These are phyloP conservation scores for Ctenomys sociabilis DNA, from an alignment of 2,113 vertebrate species.

Conservation along the genomic window DNA sequence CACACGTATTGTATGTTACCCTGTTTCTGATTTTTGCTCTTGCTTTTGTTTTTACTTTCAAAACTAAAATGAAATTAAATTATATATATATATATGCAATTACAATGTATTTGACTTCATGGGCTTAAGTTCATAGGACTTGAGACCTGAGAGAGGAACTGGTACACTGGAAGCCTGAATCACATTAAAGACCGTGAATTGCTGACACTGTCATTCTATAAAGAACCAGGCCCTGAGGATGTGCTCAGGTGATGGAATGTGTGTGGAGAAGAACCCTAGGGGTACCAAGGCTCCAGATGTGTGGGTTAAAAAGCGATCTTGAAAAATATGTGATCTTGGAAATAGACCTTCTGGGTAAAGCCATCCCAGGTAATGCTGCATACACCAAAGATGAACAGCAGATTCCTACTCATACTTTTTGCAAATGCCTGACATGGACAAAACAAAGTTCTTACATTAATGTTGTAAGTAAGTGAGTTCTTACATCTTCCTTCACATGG, in stretches of 20 bases:
- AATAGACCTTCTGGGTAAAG: background rate
- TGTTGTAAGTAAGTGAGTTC: background rate
- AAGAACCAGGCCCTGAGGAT: background rate
- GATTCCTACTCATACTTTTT: background rate
- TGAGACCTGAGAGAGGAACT: conserved; percentile 11
- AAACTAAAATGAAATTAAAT: too few species aligned
- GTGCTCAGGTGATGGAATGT: too few species aligned
- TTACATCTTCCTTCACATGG: background rate
- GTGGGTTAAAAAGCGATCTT: background rate
- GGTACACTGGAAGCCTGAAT: background rate
- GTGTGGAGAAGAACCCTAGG: background rate
- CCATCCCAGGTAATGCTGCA: background rate
- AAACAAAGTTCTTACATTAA: background rate
- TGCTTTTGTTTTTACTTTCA: too few species aligned
- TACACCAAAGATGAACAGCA: background rate
- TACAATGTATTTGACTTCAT: background rate
- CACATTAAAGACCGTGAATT: background rate
- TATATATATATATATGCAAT: background rate
- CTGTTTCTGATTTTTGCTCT: too few species aligned
- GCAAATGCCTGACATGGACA: background rate
- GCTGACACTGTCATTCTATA: background rate
- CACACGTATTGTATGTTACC: too few species aligned
- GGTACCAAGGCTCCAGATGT: background rate
- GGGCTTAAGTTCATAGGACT: background rate
- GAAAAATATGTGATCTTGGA: background rate